Percentiles rank a stretch among this genome's conserved stretches.
phyloP scores from a whole-genome alignment of 1,140 invertebrate species.

The Brachionus plicatilis region DNA sequence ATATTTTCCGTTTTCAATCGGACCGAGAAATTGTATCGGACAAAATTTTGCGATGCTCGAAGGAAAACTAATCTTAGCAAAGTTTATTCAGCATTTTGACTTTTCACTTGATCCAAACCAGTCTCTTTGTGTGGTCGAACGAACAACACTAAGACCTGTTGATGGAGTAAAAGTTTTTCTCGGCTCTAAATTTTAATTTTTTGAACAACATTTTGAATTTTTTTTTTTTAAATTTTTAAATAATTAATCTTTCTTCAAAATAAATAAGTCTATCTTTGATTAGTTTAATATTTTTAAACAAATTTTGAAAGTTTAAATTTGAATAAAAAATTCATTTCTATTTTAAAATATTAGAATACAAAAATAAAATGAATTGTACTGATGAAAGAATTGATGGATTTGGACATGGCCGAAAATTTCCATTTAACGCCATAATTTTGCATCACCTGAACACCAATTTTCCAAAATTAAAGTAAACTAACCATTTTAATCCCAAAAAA shows the following conservation, averaged over 20 bases:
- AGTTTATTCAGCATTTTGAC: conserved; percentile 28
- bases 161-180: conserved; percentile 14
- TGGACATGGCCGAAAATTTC: conserved; percentile 3
- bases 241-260: too few relatives aligned
- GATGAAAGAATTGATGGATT: conserved; percentile 17
- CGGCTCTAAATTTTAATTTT: not conserved
- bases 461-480: not conserved
- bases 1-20: conserved; percentile 22
- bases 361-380: not conserved
- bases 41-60: conserved; percentile 38
- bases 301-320: not conserved
- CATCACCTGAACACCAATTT: not conserved
- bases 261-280: too few relatives aligned
- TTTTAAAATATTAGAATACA: not conserved
- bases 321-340: not conserved
- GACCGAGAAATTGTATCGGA: conserved; percentile 34
- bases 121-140: not conserved
- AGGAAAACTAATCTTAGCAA: conserved; percentile 1
- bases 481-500: too few relatives aligned
- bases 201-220: too few relatives aligned
- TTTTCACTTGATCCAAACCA: conserved; percentile 21
- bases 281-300: too few relatives aligned
- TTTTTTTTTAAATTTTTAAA: too few relatives aligned
- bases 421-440: not conserved
- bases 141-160: not conserved